These are phyloP conservation scores for Tupiocoris notatus DNA, from an alignment of 2,888 invertebrate species.

Conservation along the genomic window DNA sequence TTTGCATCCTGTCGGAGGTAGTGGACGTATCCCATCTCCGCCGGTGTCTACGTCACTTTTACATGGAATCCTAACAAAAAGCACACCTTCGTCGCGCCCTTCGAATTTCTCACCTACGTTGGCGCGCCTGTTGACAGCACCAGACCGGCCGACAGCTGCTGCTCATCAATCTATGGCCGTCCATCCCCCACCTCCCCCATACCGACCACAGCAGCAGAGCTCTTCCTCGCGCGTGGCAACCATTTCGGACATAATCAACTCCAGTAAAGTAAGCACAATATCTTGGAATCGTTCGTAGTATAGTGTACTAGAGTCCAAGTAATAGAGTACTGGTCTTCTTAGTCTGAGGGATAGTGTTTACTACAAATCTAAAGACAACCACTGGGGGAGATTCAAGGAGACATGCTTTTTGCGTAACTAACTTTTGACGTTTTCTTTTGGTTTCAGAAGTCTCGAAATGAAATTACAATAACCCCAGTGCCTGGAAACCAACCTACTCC, in stretches of 20 bases:
- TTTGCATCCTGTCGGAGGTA: constrained; percentile 66
- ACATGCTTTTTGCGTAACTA: constrained; percentile 16
- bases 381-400: too few relatives aligned
- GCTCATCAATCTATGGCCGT: neutral
- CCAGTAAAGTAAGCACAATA: constrained; percentile 56
- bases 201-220: constrained; percentile 28
- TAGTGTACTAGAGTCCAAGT: too few relatives aligned
- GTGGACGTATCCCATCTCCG: constrained; percentile 54
- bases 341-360: too few relatives aligned
- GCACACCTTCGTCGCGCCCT: constrained; percentile 53
- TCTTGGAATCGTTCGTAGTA: too few relatives aligned
- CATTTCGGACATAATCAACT: constrained; percentile 57
- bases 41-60: constrained; percentile 60
- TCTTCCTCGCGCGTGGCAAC: constrained; percentile 19
- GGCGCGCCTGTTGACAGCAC: constrained; percentile 74
- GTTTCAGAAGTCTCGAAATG: constrained; percentile 59
- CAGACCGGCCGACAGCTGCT: constrained; percentile 53
- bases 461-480: constrained; percentile 63
- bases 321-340: too few relatives aligned
- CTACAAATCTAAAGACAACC: too few relatives aligned
- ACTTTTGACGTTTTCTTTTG: constrained; percentile 32
- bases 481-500: constrained; percentile 46
- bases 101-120: constrained; percentile 76
- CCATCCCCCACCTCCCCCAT: constrained; percentile 33
- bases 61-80: constrained; percentile 58